Conservation (phyloP, 2,113 vertebrate genomes). For the Tonatia bakeri region DNA sequence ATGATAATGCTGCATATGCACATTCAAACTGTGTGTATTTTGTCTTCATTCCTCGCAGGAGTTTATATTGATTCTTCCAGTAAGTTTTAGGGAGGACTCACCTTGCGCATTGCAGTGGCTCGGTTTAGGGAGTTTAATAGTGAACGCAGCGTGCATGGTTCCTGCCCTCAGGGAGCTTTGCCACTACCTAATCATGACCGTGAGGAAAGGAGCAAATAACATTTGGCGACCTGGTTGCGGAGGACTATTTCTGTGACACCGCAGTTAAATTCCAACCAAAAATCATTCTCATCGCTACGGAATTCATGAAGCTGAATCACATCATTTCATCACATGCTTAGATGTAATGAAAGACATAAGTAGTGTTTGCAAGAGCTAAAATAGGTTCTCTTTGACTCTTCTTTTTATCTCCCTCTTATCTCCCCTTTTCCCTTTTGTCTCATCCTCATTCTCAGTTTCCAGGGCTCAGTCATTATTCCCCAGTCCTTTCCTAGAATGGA, state of each 20-base stretch:
- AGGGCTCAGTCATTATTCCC: not conserved
- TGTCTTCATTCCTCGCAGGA: not conserved
- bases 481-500: not conserved
- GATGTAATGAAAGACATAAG: not conserved
- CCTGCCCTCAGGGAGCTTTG: not conserved
- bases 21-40: not conserved
- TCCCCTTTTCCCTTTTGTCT: not conserved
- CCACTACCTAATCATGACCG: not conserved
- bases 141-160: not conserved
- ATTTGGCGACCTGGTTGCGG: not conserved
- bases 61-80: not conserved
- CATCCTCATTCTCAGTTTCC: not conserved
- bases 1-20: too few relatives aligned
- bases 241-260: not conserved
- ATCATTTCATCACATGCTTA: not conserved
- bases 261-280: not conserved
- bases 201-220: not conserved
- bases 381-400: not conserved
- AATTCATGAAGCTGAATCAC: fast-evolving
- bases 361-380: not conserved
- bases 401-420: not conserved
- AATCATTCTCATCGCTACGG: not conserved
- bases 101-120: not conserved
- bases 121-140: not conserved
- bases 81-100: not conserved